phyloP scores from a whole-genome alignment of 1,140 invertebrate genomes.

The Drosophila grimshawi region DNA sequence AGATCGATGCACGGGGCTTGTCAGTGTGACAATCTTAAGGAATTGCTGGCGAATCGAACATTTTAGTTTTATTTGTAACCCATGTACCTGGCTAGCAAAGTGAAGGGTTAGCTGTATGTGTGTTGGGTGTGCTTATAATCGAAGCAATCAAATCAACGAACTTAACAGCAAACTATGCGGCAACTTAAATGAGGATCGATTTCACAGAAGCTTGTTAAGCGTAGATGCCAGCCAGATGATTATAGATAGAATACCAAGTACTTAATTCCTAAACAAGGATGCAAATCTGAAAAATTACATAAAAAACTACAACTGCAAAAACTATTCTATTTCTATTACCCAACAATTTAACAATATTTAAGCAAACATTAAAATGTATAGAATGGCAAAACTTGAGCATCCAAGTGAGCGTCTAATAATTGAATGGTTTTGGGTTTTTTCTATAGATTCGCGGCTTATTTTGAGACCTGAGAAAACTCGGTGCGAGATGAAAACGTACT shows the following conservation, averaged over 20 bases:
- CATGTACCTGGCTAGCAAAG: constrained; percentile 30
- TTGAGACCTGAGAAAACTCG: neutral
- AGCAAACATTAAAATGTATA: too few relatives aligned
- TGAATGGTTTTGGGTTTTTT: neutral
- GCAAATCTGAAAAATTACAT: constrained; percentile 26
- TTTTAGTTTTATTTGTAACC: constrained; percentile 49
- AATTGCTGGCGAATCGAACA: constrained; percentile 51
- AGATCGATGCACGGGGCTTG: constrained; percentile 46
- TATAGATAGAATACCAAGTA: constrained; percentile 33
- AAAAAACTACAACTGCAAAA: neutral
- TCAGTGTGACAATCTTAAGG: constrained; percentile 56
- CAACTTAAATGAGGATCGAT: constrained; percentile 41
- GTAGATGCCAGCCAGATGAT: constrained; percentile 30
- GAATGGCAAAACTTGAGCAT: neutral
- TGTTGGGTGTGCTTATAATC: constrained; percentile 34
- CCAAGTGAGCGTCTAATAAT: neutral
- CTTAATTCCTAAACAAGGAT: constrained; percentile 15
- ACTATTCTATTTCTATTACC: neutral
- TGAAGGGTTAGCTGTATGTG: constrained; percentile 33
- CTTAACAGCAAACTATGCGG: constrained; percentile 38
- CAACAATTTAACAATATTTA: neutral
- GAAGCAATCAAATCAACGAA: constrained; percentile 47
- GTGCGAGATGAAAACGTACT: constrained; percentile 1
- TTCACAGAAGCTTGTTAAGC: constrained; percentile 55
- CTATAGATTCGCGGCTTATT: neutral